Evolutionary conservation across 2,113 vertebrate species (phyloP), one percentile per base, ranked within the genome.

Genomic region (Bubalus kerabau): DNA sequence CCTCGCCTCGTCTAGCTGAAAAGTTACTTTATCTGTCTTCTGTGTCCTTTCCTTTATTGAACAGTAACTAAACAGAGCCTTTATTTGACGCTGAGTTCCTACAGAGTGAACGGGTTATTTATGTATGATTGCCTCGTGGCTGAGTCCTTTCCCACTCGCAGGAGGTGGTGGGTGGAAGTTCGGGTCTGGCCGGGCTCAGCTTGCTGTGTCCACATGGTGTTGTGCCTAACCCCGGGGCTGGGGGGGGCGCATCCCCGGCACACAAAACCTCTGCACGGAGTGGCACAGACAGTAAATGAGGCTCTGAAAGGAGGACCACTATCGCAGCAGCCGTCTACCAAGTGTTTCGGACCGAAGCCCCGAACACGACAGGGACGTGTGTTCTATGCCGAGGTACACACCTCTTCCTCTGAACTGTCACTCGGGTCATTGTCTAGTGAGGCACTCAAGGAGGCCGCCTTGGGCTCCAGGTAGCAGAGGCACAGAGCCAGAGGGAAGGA

Each of bases 391-490:
- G 99, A 99, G 98, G 98, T 99, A 99, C 99, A 99, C 99, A 99
- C 99, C 99, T 99, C 99, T 99, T 99, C 99, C 99, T 99, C 99
- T 99, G 99, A 99, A 99, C 99, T 99, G 99, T 99, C 99, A 99
- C 99, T 99, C 99, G 99, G 99, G 99, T 99, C 99, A 99, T 99
- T 99, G 99, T 99, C 99, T 99, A 99, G 99, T 99, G 99, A 99
- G 99, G 99, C 99, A 98, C 99, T 99, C 99, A 99, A 99, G 98
- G 99, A 99, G 98, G 99, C 99, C 96, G 99, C 99, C 99, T 99
- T 99, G 99, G 99, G 99, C 99, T 99, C 99, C 99, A 99, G 99
- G 99, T 99, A 99, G 99, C 99, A 99, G 99, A 99, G 99, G 98
- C 99, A 99, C 99, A 99, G 98, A 98, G 99, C 99, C 99, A 99